Base-by-base conservation (phyloP, 2,797 vertebrate species). In the Smutsia temminckii region DNA sequence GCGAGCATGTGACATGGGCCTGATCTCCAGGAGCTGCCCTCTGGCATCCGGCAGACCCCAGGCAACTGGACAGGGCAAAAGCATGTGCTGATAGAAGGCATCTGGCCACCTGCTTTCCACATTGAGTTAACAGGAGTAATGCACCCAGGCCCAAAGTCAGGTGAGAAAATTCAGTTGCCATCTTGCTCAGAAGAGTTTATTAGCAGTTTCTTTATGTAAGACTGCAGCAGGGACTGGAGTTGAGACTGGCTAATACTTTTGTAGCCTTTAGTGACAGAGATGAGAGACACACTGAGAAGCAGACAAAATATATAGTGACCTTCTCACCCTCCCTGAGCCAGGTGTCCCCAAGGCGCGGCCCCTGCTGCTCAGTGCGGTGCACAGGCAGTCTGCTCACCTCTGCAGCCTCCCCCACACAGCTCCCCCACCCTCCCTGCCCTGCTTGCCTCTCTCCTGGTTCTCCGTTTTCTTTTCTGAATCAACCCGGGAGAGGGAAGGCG, bases 361-460 rank as follows among this genome's bases (percentile, higher is more conserved):
- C 46, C 16, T 37, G 74, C 40, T 23, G 10, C 66, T 55, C 27
- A 11, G 46, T 46, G 46, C 46, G 46, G 46, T 46, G 46, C 46
- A 12, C 46, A 46, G 46, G 46, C 46, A 46, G 46, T 46, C 46
- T 46, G 46, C 46, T 46, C 46, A 46, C 32, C 0, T 46, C 51
- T 6, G 21, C 5, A 21, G 85, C 18, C 1, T 8, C 72, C 69
- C 25, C 25, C 0, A 0, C 0, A 1, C 0, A 3, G 46, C 6
- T 5, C 51, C 63, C 78, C 16, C n/a, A n/a, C 23, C 66, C 68
- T 72, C 74, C 64, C 16, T 20, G 14, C 63, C 61, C 68, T 63
- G 16, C 32, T 21, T 27, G 14, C 6, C 4, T 25, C 61, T 42
- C 61, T 32, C 85, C 32, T 0, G 13, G 53, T 37, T 23, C 32